Evolutionary conservation across 2,797 vertebrate species (phyloP).

Genomic region (Columba guinea): DNA sequence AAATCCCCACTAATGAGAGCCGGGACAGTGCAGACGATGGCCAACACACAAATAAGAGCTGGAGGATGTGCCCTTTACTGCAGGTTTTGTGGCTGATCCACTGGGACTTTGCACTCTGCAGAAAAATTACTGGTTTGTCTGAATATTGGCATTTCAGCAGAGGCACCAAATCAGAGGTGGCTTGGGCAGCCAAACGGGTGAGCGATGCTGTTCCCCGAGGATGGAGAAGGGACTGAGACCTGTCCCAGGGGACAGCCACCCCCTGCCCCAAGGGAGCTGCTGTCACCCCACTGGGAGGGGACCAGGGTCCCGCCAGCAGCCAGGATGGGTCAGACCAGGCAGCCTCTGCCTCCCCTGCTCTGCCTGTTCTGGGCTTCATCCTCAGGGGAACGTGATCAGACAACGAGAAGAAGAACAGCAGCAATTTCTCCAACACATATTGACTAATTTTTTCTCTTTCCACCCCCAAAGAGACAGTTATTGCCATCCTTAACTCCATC

Average conservation of each 20-base stretch:
- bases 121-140: not conserved
- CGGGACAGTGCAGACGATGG: not conserved
- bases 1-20: not conserved
- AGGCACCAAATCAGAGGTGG: not conserved
- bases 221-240: not conserved
- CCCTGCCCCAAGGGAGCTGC: too few species aligned
- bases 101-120: not conserved
- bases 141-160: not conserved
- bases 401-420: slow-evolving; percentile 26
- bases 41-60: not conserved
- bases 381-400: not conserved
- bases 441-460: slow-evolving; percentile 33
- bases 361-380: not conserved
- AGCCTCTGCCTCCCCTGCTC: not conserved
- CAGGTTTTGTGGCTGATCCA: not conserved
- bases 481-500: not conserved
- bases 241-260: not conserved
- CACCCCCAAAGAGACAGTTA: not conserved
- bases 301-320: rapidly evolving
- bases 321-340: not conserved
- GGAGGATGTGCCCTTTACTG: not conserved
- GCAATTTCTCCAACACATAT: slow-evolving; percentile 41
- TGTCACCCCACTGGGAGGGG: rapidly evolving
- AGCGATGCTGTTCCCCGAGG: not conserved
- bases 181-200: not conserved